Percentiles rank a stretch among this genome's conserved stretches.
These are phyloP conservation scores for Arrhamphus sclerolepis DNA, from an alignment of 2,797 vertebrate species.

Conservation along the genomic window DNA sequence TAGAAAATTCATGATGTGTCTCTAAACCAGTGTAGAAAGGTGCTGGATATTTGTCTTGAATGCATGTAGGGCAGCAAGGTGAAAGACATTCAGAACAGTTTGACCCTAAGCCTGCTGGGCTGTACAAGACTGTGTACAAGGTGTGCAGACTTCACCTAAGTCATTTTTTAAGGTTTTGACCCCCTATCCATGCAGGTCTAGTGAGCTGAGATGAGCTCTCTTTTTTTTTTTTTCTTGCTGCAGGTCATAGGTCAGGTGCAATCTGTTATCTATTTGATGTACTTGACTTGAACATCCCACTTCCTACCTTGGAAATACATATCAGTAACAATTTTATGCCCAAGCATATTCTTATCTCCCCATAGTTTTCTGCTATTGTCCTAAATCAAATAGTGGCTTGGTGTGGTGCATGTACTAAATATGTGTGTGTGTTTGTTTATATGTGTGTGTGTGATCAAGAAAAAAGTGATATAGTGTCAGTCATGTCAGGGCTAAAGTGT, in stretches of 20 bases:
- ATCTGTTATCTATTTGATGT: conserved; percentile 59
- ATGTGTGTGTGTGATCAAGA: too few relatives aligned
- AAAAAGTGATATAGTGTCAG: conserved; percentile 53
- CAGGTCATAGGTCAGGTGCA: conserved; percentile 65
- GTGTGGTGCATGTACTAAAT: conserved; percentile 49
- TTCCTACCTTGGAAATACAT: conserved; percentile 41
- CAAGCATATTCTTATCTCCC: conserved; percentile 2
- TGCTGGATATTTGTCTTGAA: conserved; percentile 14
- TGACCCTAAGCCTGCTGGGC: conserved; percentile 29
- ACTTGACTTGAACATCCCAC: conserved; percentile 28
- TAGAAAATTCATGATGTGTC: conserved; percentile 39
- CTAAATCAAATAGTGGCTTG: conserved; percentile 70
- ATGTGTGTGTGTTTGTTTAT: too few relatives aligned
- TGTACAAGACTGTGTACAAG: not conserved
- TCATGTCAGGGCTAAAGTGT: conserved; percentile 37
- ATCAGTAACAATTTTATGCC: conserved; percentile 63
- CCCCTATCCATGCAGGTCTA: conserved; percentile 8
- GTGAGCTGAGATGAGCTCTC: conserved; percentile 15
- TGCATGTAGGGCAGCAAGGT: conserved; percentile 21
- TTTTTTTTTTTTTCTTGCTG: too few relatives aligned
- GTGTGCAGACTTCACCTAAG: too few relatives aligned
- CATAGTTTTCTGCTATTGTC: conserved; percentile 38
- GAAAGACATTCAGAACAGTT: conserved; percentile 32
- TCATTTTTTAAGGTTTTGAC: not conserved
- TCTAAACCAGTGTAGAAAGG: conserved; percentile 27